These are phyloP conservation scores for Prunella fulvescens DNA, from an alignment of 2,113 vertebrate species.

Conservation along the genomic window DNA sequence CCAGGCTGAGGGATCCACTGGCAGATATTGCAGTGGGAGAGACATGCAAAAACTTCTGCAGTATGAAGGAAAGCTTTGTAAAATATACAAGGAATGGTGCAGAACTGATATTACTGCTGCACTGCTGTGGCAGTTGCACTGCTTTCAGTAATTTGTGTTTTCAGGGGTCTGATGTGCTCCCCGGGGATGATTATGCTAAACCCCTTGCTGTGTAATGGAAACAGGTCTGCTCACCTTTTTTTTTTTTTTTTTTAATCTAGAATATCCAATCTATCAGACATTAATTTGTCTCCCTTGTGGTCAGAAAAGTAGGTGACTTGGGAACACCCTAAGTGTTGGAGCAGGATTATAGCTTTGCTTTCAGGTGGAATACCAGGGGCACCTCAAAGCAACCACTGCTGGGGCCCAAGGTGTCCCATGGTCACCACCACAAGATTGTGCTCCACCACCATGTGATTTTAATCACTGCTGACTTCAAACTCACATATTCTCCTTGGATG, in stretches of 20 bases:
- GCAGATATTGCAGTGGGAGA: background rate
- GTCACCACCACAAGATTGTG: background rate
- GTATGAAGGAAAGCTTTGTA: background rate
- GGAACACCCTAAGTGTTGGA: background rate
- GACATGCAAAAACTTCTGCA: background rate
- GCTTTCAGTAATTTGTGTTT: background rate
- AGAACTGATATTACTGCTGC: background rate
- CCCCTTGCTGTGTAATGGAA: background rate
- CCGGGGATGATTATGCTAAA: background rate
- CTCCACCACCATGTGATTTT: background rate
- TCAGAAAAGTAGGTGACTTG: background rate
- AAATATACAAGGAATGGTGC: background rate
- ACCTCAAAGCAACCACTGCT: background rate
- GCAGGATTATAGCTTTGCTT: background rate
- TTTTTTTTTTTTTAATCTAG: background rate
- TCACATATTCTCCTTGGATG: background rate
- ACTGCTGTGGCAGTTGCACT: background rate
- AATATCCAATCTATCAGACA: background rate
- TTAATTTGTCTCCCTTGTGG: background rate
- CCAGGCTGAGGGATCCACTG: background rate
- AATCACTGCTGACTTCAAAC: background rate
- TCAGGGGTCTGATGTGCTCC: background rate
- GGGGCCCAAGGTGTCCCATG: fast-evolving
- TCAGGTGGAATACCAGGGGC: background rate
- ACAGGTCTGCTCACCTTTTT: background rate